These are phyloP conservation scores for Oreonectes daqikongensis DNA, from an alignment of 2,797 vertebrate genomes.

Conservation along the genomic window DNA sequence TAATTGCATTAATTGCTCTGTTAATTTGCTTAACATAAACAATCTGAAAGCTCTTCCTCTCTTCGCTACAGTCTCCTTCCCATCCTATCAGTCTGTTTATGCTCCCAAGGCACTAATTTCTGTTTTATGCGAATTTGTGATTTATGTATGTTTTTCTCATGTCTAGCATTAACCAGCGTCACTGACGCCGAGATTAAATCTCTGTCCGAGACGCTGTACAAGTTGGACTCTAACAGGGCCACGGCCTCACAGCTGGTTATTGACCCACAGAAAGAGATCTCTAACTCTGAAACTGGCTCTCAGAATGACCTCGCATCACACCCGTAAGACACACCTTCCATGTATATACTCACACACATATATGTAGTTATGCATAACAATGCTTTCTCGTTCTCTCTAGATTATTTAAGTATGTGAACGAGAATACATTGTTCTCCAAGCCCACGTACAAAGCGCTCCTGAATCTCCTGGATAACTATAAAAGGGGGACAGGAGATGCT, in stretches of 20 bases:
- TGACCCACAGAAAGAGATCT: constrained; percentile 72
- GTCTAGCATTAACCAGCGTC: constrained; percentile 45
- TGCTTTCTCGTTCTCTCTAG: constrained; percentile 60
- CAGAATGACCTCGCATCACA: constrained; percentile 68
- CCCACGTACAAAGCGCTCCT: constrained; percentile 76
- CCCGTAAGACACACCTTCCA: constrained; percentile 66
- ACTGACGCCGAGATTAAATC: constrained; percentile 74
- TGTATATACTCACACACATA: background rate
- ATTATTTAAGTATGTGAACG: constrained; percentile 75
- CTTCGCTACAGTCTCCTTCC: background rate
- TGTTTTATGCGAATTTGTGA: too few relatives aligned
- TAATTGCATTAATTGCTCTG: background rate
- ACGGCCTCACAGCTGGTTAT: constrained; percentile 69
- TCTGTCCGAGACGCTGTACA: constrained; percentile 75
- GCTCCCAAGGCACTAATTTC: background rate
- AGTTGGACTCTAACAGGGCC: constrained; percentile 79
- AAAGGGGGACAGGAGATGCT: constrained; percentile 69
- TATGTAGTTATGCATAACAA: background rate
- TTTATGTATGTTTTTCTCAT: constrained; percentile 33
- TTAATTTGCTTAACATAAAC: background rate
- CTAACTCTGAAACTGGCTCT: constrained; percentile 64
- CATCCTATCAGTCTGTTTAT: background rate
- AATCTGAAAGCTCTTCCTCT: background rate
- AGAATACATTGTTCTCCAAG: constrained; percentile 73
- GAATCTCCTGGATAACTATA: constrained; percentile 80